Evolutionary conservation across 2,888 invertebrate species (phyloP).

Genomic region (Apocheima hispidaria): DNA sequence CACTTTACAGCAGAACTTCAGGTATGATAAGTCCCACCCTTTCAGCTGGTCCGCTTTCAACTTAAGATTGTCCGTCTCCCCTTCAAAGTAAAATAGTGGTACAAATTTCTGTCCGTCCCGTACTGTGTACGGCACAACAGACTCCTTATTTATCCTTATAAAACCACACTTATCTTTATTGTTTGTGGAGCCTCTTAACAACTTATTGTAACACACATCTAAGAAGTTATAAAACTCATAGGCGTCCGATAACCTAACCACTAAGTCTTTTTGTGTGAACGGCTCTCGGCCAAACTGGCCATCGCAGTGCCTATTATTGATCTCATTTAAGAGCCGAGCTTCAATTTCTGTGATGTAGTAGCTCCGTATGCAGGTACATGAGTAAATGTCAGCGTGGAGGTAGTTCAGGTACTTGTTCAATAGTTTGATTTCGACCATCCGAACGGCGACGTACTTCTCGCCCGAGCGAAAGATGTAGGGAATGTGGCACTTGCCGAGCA

Average conservation of each 20-base stretch:
- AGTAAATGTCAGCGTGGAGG: conserved; percentile 95
- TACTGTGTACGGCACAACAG: conserved; percentile 96
- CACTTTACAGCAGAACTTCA: conserved; percentile 97
- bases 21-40: conserved; percentile 96
- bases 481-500: conserved; percentile 93
- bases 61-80: conserved; percentile 96
- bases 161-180: conserved; percentile 95
- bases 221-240: conserved; percentile 96
- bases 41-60: conserved; percentile 94
- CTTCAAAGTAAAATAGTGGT: conserved; percentile 94
- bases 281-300: conserved; percentile 95
- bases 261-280: conserved; percentile 95
- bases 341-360: conserved; percentile 97
- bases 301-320: conserved; percentile 96
- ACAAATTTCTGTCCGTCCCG: conserved; percentile 94
- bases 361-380: conserved; percentile 96
- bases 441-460: conserved; percentile 96
- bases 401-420: conserved; percentile 95
- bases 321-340: conserved; percentile 95
- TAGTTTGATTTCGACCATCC: conserved; percentile 96
- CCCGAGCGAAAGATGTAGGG: conserved; percentile 94
- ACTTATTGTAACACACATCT: conserved; percentile 94
- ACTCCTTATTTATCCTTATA: conserved; percentile 96
- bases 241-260: conserved; percentile 95
- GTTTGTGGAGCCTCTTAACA: conserved; percentile 89